phyloP scores from a whole-genome alignment of 2,113 vertebrate genomes.

The Eurypyga helias region DNA sequence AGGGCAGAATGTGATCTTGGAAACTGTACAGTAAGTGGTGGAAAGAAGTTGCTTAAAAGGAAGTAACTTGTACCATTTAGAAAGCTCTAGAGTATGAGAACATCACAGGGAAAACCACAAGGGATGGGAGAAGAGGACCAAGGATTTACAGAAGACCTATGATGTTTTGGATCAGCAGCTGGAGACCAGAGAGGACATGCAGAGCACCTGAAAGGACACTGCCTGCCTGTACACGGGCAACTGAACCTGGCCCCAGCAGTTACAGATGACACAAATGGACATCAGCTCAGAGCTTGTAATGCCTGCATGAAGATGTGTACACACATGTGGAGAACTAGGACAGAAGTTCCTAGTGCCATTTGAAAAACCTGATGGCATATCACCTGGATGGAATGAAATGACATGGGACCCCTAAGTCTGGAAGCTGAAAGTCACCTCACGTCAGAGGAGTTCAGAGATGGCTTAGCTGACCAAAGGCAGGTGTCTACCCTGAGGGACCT shows the following conservation, averaged over 20 bases:
- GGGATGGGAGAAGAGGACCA: background rate
- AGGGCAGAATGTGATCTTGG: background rate
- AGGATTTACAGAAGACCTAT: background rate
- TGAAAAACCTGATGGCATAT: background rate
- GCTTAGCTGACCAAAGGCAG: background rate
- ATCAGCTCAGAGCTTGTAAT: background rate
- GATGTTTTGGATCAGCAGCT: background rate
- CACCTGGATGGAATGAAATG: background rate
- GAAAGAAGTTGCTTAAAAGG: background rate
- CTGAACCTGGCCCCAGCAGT: background rate
- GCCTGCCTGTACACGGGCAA: background rate
- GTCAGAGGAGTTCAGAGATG: background rate
- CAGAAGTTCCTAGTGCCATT: background rate
- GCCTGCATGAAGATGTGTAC: background rate
- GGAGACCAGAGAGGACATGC: background rate
- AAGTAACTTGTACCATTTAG: background rate
- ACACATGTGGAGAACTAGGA: background rate
- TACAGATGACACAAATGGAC: accelerated
- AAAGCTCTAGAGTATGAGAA: background rate
- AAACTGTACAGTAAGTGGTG: background rate
- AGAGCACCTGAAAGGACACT: background rate
- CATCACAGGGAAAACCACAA: background rate
- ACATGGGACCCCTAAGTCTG: background rate
- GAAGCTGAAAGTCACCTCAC: background rate
- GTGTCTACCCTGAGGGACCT: background rate